phyloP scores from a whole-genome alignment of 1,140 invertebrate genomes.

The Scaptodrosophila lebanonensis region DNA sequence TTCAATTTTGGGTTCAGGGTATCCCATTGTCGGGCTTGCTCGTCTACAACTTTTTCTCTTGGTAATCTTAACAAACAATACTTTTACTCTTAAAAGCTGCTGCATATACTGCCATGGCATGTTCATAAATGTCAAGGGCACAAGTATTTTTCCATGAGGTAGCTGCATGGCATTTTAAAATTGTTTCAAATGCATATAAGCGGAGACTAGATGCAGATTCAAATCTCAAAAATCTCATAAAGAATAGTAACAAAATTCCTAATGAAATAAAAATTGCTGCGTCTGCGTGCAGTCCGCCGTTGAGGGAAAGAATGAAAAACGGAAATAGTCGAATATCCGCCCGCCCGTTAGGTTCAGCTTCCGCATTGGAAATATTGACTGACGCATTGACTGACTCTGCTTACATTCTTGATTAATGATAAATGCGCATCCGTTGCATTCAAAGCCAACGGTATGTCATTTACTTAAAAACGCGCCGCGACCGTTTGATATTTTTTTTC shows the following conservation, averaged over 20 bases:
- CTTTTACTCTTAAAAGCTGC: too few relatives aligned
- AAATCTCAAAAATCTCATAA: conserved; percentile 72
- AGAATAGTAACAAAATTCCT: too few relatives aligned
- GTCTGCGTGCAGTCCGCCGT: conserved; percentile 49
- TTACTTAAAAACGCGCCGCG: conserved; percentile 36
- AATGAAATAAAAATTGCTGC: conserved; percentile 48
- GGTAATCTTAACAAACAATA: too few relatives aligned
- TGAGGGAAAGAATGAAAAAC: conserved; percentile 8
- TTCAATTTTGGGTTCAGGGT: too few relatives aligned
- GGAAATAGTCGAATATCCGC: conserved; percentile 61
- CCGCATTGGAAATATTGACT: conserved; percentile 58
- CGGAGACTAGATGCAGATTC: conserved; percentile 42
- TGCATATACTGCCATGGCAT: conserved; percentile 54
- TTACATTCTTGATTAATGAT: conserved; percentile 67
- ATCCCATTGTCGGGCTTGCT: too few relatives aligned
- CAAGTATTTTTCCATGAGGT: conserved; percentile 35
- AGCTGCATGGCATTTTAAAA: conserved; percentile 21
- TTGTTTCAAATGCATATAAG: conserved; percentile 75
- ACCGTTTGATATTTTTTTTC: not conserved
- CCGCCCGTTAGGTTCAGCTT: conserved; percentile 30
- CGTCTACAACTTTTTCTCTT: too few relatives aligned
- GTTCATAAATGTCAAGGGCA: conserved; percentile 53
- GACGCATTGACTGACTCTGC: conserved; percentile 32
- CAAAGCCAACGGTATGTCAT: conserved; percentile 59
- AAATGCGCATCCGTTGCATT: conserved; percentile 53